Evolutionary conservation across 2,888 invertebrate species (phyloP), one percentile per base, ranked within the genome.

Genomic region (Anagyrus pseudococci): DNA sequence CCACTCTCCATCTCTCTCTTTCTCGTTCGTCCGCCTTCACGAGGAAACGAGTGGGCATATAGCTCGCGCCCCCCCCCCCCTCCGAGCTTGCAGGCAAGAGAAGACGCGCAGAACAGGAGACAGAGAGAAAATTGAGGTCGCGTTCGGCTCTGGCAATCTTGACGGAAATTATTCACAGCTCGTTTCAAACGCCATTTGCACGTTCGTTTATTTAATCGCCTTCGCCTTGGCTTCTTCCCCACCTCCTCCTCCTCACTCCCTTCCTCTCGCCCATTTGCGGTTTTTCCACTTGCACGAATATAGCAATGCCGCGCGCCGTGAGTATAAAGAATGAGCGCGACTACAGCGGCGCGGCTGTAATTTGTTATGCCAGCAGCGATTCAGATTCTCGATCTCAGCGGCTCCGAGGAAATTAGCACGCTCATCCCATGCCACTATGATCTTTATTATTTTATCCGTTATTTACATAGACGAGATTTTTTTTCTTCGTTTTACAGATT

Each of bases 41-140:
- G 69, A 71, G 70, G 67, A 71, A 72, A 69, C 69, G 71, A 70
- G 69, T 67, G 67, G 56, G 67, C 64, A 67, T 63, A 53, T 23
- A n/a, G 2, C n/a, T 55, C 41, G n/a, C 15, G 15, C 20, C 1
- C 22, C n/a, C 29, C 10, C 19, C 6, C 4, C 20, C 26, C 7
- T 25, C 22, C 41, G 19, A 4, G 37, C 22, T 37, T n/a, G 25
- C 17, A 47, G 22, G 23, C n/a, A 47, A 13, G 47, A 23, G 29
- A 22, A 20, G 44, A 54, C 17, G 20, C 7, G 46, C 29, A 23
- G n/a, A 20, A 48, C 41, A n/a, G 40, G 37, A 26, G 46, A 47
- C 44, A 57, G 15, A 8, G 22, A 15, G 23, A 47, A 29, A 62
- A 65, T 62, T 22, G 65, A 55, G 64, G 64, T 65, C 61, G 61